phyloP scores from a whole-genome alignment of 2,797 vertebrate species.

The Crax fasciolata region DNA sequence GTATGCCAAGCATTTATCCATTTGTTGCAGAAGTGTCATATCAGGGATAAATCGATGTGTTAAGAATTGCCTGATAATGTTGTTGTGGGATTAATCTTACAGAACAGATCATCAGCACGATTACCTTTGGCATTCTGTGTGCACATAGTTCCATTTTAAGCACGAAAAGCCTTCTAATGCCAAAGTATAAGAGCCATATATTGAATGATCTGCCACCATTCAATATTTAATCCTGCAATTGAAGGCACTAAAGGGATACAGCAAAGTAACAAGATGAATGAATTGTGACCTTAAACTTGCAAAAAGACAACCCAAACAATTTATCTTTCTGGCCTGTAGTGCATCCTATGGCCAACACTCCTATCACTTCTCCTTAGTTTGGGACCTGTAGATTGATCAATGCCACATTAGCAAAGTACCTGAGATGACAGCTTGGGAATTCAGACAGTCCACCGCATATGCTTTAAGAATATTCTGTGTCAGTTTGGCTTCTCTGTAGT shows the following conservation, averaged over 20 bases:
- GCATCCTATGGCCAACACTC: constrained; percentile 86
- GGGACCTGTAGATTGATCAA: constrained; percentile 88
- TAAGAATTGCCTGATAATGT: constrained; percentile 84
- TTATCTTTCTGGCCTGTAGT: constrained; percentile 89
- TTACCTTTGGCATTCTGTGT: constrained; percentile 84
- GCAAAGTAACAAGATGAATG: constrained; percentile 93
- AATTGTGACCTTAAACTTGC: constrained; percentile 93
- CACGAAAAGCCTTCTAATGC: constrained; percentile 82
- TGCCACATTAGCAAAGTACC: constrained; percentile 84
- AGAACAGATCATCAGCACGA: constrained; percentile 81
- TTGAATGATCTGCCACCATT: constrained; percentile 88
- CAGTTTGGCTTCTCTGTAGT: constrained; percentile 69
- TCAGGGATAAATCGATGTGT: constrained; percentile 83
- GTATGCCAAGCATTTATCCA: constrained; percentile 70
- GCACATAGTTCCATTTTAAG: constrained; percentile 77
- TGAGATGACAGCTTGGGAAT: constrained; percentile 76
- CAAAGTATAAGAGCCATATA: constrained; percentile 80
- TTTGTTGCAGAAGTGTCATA: constrained; percentile 84
- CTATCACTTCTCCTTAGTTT: constrained; percentile 78
- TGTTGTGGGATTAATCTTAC: constrained; percentile 86
- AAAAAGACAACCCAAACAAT: constrained; percentile 93
- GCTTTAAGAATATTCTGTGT: constrained; percentile 79
- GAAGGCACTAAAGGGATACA: constrained; percentile 93
- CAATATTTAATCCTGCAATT: constrained; percentile 93
- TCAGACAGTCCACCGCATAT: constrained; percentile 70